phyloP scores from a whole-genome alignment of 35 echinoderm and acorn worm species.

The Antedon bifida region DNA sequence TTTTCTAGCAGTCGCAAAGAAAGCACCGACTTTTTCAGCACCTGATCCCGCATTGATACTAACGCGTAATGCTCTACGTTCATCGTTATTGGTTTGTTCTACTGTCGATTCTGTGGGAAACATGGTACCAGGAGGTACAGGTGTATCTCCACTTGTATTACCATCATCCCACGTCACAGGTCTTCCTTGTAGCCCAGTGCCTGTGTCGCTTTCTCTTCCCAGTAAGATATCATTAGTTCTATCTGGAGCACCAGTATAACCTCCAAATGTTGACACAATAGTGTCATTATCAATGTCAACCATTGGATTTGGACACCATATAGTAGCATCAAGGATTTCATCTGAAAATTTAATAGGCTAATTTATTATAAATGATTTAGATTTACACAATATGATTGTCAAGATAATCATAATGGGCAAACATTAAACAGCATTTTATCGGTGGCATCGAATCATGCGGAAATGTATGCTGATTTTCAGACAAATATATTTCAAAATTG shows the following conservation, averaged over 20 bases:
- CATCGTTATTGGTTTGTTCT: neutral
- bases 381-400: too few relatives aligned
- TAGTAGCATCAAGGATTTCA: neutral
- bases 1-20: neutral
- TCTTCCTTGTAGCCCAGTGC: neutral
- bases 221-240: neutral
- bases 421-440: too few relatives aligned
- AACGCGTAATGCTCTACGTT: neutral
- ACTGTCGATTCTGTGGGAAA: neutral
- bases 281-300: neutral
- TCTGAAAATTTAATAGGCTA: too few relatives aligned
- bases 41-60: neutral
- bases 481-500: too few relatives aligned
- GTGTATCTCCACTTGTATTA: neutral
- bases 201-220: neutral
- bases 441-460: too few relatives aligned
- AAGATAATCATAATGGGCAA: too few relatives aligned
- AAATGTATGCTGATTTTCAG: too few relatives aligned
- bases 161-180: neutral
- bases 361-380: too few relatives aligned
- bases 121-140: neutral
- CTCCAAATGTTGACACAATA: neutral
- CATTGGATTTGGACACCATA: neutral
- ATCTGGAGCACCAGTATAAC: neutral
- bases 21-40: neutral